Base-by-base conservation (phyloP, 2,797 vertebrate species). In the Enteromius radiatus region DNA sequence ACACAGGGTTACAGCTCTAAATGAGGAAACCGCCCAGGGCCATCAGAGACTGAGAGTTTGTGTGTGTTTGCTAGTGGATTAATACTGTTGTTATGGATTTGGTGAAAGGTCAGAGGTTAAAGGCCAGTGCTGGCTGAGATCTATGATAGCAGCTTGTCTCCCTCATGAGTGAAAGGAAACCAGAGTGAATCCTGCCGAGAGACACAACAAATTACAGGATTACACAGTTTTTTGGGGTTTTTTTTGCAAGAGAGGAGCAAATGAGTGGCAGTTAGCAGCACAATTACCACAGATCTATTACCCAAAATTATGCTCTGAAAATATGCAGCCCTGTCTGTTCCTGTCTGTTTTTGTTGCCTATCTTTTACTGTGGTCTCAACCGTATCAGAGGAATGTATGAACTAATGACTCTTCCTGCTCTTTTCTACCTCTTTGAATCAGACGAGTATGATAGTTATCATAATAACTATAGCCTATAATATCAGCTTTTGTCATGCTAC, bases 1-100 rank as follows among this genome's bases (percentile, higher is more conserved):
- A 63, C 52, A 28, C 43, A 56, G 26, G 28, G 71, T 79, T 80
- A 88, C 89, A 89, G 90, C 87, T 91, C 80, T 89, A 90, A 92
- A 88, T 88, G 86, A 88, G 85, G 82, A 84, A 87, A 78, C 63
- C 67, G 83, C 91, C 90, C 61, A 38, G 65, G 82, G 86, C 84
- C 3, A 14, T 52, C 43, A 63, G 64, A 76, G 68, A 78, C 1
- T 17, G 45, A 63, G 75, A 33, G 59, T 70, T 21, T 23, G 31
- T 69, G 69, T 54, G 81, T 31, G 84, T 47, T 81, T 69, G 33
- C 43, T 47, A 12, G 69, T 69, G 73, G 49, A 45, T 77, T 74
- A 73, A 84, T 75, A 56, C 80, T 68, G 80, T 68, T 76, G 76
- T 69, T 84, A 78, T 82, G 33, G 68, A 83, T 88, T 70, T 33